These are phyloP conservation scores for Stomatorhinus ivindoensis DNA, from an alignment of 2,113 vertebrate species.

Conservation along the genomic window DNA sequence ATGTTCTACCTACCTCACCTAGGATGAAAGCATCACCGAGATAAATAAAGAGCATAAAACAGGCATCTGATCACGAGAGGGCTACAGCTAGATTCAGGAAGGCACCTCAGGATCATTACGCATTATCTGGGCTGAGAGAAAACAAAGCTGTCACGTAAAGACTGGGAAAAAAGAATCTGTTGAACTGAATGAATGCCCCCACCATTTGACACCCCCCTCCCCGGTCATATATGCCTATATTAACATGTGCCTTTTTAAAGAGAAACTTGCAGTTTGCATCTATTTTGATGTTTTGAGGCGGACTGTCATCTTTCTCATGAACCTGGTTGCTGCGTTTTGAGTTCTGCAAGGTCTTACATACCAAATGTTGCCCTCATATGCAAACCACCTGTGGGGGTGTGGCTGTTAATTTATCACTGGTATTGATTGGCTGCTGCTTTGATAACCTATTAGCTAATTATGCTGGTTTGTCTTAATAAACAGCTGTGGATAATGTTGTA, in stretches of 20 bases:
- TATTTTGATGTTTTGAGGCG: neutral
- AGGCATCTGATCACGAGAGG: neutral
- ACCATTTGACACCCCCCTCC: neutral
- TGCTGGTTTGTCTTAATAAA: neutral
- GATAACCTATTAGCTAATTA: neutral
- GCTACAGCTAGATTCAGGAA: neutral
- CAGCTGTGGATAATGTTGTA: neutral
- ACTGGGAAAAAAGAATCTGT: neutral
- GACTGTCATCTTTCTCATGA: neutral
- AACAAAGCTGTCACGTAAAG: neutral
- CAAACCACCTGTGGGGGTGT: neutral
- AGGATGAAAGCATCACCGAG: neutral
- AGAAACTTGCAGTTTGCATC: neutral
- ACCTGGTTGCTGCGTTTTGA: neutral
- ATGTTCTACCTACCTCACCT: neutral
- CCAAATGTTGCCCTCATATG: neutral
- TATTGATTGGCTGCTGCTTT: neutral
- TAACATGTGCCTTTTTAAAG: neutral
- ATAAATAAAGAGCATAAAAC: neutral
- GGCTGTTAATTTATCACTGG: neutral
- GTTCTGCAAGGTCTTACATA: neutral
- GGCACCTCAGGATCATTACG: neutral
- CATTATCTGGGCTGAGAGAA: neutral
- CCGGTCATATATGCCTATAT: neutral
- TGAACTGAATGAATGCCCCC: neutral